A percentile compares a stretch with the other conserved stretches of the same genome.
phyloP scores from a whole-genome alignment of 92 coral and sea anemone genomes.

The Porites lobata region DNA sequence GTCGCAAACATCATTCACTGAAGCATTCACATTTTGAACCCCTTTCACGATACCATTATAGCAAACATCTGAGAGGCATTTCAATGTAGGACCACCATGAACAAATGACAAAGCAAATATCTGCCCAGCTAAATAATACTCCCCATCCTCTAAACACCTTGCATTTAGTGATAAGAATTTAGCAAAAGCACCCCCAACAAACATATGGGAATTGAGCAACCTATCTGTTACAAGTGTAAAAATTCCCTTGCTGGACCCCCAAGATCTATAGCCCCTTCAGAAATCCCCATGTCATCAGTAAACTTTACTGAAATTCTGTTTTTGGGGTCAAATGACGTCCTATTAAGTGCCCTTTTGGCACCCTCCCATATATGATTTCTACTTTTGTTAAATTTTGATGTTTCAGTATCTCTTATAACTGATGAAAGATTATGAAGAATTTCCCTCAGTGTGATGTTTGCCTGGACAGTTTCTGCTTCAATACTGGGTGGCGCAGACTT shows the following conservation, averaged over 20 bases:
- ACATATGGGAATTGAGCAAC: conserved; percentile 28
- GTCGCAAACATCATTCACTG: too few relatives aligned
- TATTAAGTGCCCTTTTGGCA: conserved; percentile 51
- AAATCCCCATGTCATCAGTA: conserved; percentile 43
- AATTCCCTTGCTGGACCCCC: conserved; percentile 39
- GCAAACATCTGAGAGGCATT: conserved; percentile 8
- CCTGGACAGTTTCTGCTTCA: conserved; percentile 7
- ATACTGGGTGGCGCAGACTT: conserved; percentile 20
- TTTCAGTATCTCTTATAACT: conserved; percentile 23
- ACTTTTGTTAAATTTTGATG: conserved; percentile 48
- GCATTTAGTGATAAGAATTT: conserved; percentile 37
- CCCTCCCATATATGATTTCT: conserved; percentile 58
- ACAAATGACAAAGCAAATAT: neutral
- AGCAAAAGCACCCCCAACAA: conserved; percentile 11
- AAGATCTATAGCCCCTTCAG: conserved; percentile 45
- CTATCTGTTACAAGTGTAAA: conserved; percentile 28
- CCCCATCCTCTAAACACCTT: conserved; percentile 19
- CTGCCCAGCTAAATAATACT: neutral
- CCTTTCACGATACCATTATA: too few relatives aligned
- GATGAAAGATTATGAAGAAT: conserved; percentile 42
- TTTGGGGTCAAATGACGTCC: conserved; percentile 42
- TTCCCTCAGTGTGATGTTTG: conserved; percentile 40
- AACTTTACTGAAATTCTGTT: conserved; percentile 41
- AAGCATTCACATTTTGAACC: neutral
- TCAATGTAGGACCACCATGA: conserved; percentile 21